Percentiles rank a stretch among this genome's conserved stretches.
phyloP scores from a whole-genome alignment of 2,797 vertebrate species.

The Staurois parvus region DNA sequence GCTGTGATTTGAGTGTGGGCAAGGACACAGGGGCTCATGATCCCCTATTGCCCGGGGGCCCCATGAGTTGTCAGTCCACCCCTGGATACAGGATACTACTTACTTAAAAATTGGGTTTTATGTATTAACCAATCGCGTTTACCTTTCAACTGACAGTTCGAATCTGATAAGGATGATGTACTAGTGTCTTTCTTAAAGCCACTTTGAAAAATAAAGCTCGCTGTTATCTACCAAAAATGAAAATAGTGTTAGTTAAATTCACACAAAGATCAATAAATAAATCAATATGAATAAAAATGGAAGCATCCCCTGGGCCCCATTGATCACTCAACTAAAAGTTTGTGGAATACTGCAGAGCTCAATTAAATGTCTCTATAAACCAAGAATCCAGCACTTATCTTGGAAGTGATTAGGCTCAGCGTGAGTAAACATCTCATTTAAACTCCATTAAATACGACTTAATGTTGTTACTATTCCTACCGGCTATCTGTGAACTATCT shows the following conservation, averaged over 20 bases:
- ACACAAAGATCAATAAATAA: neutral
- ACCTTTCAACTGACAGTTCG: too few species aligned
- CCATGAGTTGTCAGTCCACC: too few species aligned
- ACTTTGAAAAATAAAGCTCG: neutral
- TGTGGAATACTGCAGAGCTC: neutral
- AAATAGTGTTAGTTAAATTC: neutral
- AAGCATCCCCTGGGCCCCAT: neutral
- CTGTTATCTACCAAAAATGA: neutral
- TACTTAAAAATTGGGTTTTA: too few species aligned
- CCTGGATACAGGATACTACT: too few species aligned
- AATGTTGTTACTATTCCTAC: neutral
- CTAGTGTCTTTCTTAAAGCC: too few species aligned
- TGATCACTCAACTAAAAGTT: neutral
- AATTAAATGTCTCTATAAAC: neutral
- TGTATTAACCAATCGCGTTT: too few species aligned
- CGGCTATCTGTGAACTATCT: neutral
- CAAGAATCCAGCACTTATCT: neutral
- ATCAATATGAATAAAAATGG: constrained; percentile 1
- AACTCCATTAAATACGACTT: constrained; percentile 1
- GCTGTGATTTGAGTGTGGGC: too few species aligned
- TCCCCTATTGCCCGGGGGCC: too few species aligned
- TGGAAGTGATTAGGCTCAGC: neutral
- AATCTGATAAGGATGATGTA: too few species aligned
- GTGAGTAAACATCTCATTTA: neutral
- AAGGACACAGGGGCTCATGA: too few species aligned